These are phyloP conservation scores for Temnothorax rugatulus DNA, from an alignment of 2,888 invertebrate species.

Conservation along the genomic window DNA sequence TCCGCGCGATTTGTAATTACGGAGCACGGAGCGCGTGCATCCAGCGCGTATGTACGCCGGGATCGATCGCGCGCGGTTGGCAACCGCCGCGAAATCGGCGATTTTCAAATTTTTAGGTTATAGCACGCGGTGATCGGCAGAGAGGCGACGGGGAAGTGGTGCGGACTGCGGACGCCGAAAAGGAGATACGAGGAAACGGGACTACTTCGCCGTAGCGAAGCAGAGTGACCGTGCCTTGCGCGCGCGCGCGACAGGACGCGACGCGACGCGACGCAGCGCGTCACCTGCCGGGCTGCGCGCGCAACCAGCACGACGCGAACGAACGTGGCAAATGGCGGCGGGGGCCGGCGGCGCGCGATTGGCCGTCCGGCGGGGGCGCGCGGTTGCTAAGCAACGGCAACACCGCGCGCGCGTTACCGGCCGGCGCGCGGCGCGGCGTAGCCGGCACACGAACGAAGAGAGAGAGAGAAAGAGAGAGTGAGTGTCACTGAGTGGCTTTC, in stretches of 20 bases:
- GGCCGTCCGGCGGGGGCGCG: slow-evolving; percentile 69
- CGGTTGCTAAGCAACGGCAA: slow-evolving; percentile 81
- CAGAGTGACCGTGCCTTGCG: background rate
- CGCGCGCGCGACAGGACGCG: background rate
- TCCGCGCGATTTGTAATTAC: slow-evolving; percentile 31
- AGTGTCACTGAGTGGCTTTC: slow-evolving; percentile 41
- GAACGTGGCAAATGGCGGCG: slow-evolving; percentile 14
- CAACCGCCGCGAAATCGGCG: background rate
- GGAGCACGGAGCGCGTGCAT: slow-evolving; percentile 6
- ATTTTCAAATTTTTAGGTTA: slow-evolving; percentile 50
- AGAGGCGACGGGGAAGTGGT: background rate
- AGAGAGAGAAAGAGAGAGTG: background rate
- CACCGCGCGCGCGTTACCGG: slow-evolving; percentile 79
- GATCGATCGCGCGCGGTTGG: slow-evolving; percentile 7
- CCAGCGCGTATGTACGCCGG: background rate
- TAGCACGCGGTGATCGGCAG: background rate
- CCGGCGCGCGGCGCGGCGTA: slow-evolving; percentile 74
- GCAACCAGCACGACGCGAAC: background rate
- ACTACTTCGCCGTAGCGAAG: slow-evolving; percentile 34
- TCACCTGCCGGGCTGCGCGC: slow-evolving; percentile 66
- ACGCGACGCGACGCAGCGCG: background rate
- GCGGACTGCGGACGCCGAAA: background rate
- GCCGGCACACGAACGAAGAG: slow-evolving; percentile 61
- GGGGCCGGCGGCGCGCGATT: slow-evolving; percentile 49
- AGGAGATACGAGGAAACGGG: background rate